Percentiles rank a stretch among this genome's conserved stretches.
phyloP scores from a whole-genome alignment of 2,113 vertebrate species.

The Rhynchomys soricoides region DNA sequence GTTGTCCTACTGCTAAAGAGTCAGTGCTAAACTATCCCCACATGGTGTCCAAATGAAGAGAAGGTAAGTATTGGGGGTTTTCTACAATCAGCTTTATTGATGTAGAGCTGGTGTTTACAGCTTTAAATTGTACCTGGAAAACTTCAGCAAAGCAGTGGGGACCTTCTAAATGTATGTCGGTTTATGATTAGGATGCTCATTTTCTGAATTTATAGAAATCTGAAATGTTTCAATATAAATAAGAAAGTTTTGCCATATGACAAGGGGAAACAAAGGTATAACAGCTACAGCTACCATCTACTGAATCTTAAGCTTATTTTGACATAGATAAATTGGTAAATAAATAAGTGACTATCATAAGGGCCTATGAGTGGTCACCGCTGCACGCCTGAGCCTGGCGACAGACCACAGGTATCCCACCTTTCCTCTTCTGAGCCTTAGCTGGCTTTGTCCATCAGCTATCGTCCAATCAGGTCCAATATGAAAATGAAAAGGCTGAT shows the following conservation, averaged over 20 bases:
- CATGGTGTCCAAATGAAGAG: conserved; percentile 12
- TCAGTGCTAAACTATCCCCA: background rate
- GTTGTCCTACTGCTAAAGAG: background rate
- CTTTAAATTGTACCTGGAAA: conserved; percentile 40
- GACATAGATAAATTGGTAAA: background rate
- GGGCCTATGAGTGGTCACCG: background rate
- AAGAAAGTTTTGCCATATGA: conserved; percentile 21
- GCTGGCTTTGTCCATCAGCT: conserved; percentile 16
- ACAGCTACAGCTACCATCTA: conserved; percentile 47
- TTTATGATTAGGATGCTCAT: conserved; percentile 18
- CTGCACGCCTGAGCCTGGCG: background rate
- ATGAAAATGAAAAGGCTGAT: conserved; percentile 88
- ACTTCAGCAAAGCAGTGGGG: conserved; percentile 19
- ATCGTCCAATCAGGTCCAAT: conserved; percentile 82
- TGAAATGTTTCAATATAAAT: background rate
- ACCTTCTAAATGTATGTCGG: conserved; percentile 24
- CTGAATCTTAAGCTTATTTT: conserved; percentile 11
- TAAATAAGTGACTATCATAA: background rate
- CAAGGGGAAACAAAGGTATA: conserved; percentile 11
- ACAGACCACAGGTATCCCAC: background rate
- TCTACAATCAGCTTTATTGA: conserved; percentile 69
- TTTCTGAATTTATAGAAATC: conserved; percentile 44
- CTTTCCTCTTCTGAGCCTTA: background rate
- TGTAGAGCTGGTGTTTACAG: conserved; percentile 13
- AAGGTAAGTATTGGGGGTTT: conserved; percentile 7